A percentile compares a stretch with the other conserved stretches of the same genome.
These are phyloP conservation scores for Coenonympha glycerion DNA, from an alignment of 2,888 invertebrate species.

Conservation along the genomic window DNA sequence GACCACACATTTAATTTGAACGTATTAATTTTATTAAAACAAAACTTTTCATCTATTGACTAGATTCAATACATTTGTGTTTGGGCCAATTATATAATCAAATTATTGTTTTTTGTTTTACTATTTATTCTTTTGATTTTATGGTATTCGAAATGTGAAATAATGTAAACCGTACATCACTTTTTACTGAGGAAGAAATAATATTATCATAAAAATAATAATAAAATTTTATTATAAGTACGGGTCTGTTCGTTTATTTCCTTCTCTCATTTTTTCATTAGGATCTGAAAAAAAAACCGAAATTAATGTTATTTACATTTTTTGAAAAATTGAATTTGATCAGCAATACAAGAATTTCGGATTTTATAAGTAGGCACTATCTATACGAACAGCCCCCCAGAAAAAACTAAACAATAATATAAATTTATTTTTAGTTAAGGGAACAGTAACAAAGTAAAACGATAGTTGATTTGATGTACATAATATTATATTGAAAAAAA, in stretches of 20 bases:
- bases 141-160: slow-evolving; percentile 15
- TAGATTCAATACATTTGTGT: slow-evolving; percentile 66
- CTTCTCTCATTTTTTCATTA: too few relatives aligned
- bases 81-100: slow-evolving; percentile 56
- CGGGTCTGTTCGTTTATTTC: not conserved
- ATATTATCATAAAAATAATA: slow-evolving; percentile 43
- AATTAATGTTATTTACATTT: too few relatives aligned
- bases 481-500: slow-evolving; percentile 64
- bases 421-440: too few relatives aligned
- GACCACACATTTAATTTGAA: too few relatives aligned
- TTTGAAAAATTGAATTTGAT: too few relatives aligned
- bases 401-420: slow-evolving; percentile 71
- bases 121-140: slow-evolving; percentile 10
- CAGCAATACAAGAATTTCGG: too few relatives aligned
- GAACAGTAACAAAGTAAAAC: slow-evolving; percentile 72
- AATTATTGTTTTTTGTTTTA: slow-evolving; percentile 40
- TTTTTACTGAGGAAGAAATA: slow-evolving; percentile 63
- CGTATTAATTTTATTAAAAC: not conserved
- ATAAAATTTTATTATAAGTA: slow-evolving; percentile 42
- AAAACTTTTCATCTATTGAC: slow-evolving; percentile 54
- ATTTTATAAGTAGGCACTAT: too few relatives aligned
- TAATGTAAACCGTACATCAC: slow-evolving; percentile 38
- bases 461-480: slow-evolving; percentile 64
- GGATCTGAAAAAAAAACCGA: too few relatives aligned
- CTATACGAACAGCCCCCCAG: slow-evolving; percentile 29